A percentile compares a stretch with the other conserved stretches of the same genome.
Conservation (phyloP, 2,888 invertebrate species). For the Pilophorus perplexus region DNA sequence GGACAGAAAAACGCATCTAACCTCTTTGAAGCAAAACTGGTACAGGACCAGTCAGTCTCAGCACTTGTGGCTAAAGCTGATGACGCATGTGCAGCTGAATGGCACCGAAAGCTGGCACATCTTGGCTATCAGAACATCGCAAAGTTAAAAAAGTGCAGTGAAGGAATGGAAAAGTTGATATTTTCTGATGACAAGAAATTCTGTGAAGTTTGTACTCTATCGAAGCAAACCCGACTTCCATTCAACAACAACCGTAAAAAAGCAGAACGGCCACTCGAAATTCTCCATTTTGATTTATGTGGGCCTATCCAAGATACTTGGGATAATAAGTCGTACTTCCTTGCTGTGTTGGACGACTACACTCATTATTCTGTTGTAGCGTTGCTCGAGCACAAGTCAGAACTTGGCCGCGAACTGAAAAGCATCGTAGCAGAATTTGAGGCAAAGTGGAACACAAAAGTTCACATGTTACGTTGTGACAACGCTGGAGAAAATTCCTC, state of each 20-base stretch:
- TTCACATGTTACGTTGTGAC: constrained; percentile 2
- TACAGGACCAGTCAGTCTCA: neutral
- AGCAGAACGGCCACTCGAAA: neutral
- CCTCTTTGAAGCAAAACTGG: neutral
- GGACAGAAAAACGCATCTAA: neutral
- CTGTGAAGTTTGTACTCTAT: neutral
- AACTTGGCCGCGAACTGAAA: neutral
- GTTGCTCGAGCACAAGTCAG: neutral
- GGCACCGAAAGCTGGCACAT: neutral
- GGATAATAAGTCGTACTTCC: too few relatives aligned
- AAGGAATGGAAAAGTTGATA: neutral
- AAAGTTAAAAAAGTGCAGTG: neutral
- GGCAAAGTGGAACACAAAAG: neutral
- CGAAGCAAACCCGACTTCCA: neutral
- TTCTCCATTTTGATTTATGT: neutral
- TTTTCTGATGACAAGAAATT: neutral
- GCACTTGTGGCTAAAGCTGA: neutral
- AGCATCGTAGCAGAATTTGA: constrained; percentile 9
- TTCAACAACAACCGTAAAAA: neutral
- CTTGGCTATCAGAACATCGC: neutral
- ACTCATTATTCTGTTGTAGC: neutral
- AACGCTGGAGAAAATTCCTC: constrained; percentile 9
- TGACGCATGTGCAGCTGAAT: neutral
- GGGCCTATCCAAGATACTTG: neutral
- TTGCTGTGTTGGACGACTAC: too few relatives aligned